A percentile compares a stretch with the other conserved stretches of the same genome.
Evolutionary conservation across 2,888 invertebrate genomes (phyloP).

Genomic region (Pseudolycoriella hygida): DNA sequence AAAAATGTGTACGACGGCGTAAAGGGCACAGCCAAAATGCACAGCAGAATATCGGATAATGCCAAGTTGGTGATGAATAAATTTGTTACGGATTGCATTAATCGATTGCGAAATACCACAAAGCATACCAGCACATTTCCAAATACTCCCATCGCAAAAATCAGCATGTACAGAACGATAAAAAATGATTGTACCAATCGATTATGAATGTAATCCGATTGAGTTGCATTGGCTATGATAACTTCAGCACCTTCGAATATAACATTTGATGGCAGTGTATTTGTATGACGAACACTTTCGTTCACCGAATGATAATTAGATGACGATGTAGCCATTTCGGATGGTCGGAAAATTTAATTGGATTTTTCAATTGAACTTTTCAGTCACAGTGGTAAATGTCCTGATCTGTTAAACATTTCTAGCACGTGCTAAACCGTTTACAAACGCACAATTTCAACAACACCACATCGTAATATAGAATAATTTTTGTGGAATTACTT

Average conservation of each 20-base stretch:
- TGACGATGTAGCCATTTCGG: too few relatives aligned
- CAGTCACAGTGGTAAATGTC: too few relatives aligned
- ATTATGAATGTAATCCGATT: slow-evolving; percentile 40
- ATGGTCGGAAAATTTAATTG: too few relatives aligned
- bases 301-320: too few relatives aligned
- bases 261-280: not conserved
- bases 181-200: slow-evolving; percentile 54
- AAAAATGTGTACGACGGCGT: slow-evolving; percentile 77
- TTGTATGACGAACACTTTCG: too few relatives aligned
- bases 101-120: slow-evolving; percentile 64
- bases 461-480: too few relatives aligned
- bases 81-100: slow-evolving; percentile 87
- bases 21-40: slow-evolving; percentile 70
- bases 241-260: not conserved
- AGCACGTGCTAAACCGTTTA: too few relatives aligned
- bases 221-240: not conserved
- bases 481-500: too few relatives aligned
- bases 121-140: slow-evolving; percentile 73
- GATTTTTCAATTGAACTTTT: too few relatives aligned
- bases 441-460: too few relatives aligned
- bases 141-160: slow-evolving; percentile 64
- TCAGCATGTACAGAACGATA: slow-evolving; percentile 54
- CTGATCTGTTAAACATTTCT: too few relatives aligned
- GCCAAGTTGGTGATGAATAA: slow-evolving; percentile 82
- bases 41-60: slow-evolving; percentile 69